Conservation (phyloP, 2,113 vertebrate species). For the Prunella fulvescens region DNA sequence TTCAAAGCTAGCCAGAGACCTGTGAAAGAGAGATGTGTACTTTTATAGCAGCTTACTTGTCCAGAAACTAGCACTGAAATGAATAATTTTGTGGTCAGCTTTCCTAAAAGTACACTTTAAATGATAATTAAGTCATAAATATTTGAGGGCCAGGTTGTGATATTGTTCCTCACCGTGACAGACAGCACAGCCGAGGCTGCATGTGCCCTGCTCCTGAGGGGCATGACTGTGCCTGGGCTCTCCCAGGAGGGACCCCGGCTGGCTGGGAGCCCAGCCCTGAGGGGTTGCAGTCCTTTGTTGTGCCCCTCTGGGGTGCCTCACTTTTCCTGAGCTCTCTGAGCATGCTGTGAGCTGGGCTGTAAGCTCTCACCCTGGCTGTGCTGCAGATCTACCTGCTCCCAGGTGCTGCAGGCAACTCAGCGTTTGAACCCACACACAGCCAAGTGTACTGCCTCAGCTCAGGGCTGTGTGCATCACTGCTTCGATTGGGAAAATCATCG, state of each 20-base stretch:
- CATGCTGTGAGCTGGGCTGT: rapidly evolving
- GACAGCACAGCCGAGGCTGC: rapidly evolving
- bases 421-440: rapidly evolving
- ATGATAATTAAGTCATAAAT: not conserved
- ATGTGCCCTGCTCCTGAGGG: rapidly evolving
- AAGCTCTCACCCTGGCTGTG: rapidly evolving
- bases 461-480: rapidly evolving
- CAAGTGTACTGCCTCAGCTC: rapidly evolving
- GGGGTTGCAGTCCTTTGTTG: not conserved
- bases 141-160: not conserved
- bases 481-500: rapidly evolving
- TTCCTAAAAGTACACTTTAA: not conserved
- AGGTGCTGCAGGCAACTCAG: rapidly evolving
- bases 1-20: constrained; percentile 11
- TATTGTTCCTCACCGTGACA: rapidly evolving
- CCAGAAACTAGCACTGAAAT: not conserved
- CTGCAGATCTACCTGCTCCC: not conserved
- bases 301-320: rapidly evolving
- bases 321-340: not conserved
- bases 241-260: rapidly evolving
- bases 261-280: not conserved
- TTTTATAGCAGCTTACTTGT: not conserved
- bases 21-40: not conserved
- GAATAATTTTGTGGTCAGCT: not conserved
- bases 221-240: rapidly evolving